Conservation (phyloP, 1,140 invertebrate genomes). For the Monomorium pharaonis region DNA sequence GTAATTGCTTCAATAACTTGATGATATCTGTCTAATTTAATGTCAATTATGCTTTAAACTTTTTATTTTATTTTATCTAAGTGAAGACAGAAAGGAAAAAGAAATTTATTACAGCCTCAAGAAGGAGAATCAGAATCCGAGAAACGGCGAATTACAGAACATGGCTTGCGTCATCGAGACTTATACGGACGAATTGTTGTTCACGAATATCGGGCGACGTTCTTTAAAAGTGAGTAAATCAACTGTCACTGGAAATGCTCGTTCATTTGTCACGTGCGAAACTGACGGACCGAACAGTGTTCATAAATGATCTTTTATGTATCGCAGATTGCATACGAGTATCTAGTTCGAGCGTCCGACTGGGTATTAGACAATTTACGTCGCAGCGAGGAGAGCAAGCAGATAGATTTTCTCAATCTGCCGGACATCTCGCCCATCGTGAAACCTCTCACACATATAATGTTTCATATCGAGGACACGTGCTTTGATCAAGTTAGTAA, state of each 20-base stretch:
- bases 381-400: slow-evolving; percentile 77
- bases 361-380: slow-evolving; percentile 88
- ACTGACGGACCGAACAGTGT: background rate
- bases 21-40: background rate
- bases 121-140: background rate
- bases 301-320: background rate
- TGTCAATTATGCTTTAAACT: background rate
- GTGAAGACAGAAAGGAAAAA: background rate
- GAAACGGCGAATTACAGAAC: background rate
- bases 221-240: slow-evolving; percentile 81
- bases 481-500: slow-evolving; percentile 89
- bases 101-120: slow-evolving; percentile 63
- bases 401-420: slow-evolving; percentile 76
- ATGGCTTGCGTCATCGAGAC: slow-evolving; percentile 77
- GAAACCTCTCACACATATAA: slow-evolving; percentile 88
- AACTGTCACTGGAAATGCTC: background rate
- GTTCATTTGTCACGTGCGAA: background rate
- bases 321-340: slow-evolving; percentile 88
- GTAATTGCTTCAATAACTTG: background rate
- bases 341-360: slow-evolving; percentile 88
- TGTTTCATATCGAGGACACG: slow-evolving; percentile 91
- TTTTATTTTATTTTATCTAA: background rate
- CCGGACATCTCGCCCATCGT: slow-evolving; percentile 84
- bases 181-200: slow-evolving; percentile 81
- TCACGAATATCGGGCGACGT: slow-evolving; percentile 80